Conservation (phyloP, 2,797 vertebrate genomes). For the Chiloscyllium punctatum region DNA sequence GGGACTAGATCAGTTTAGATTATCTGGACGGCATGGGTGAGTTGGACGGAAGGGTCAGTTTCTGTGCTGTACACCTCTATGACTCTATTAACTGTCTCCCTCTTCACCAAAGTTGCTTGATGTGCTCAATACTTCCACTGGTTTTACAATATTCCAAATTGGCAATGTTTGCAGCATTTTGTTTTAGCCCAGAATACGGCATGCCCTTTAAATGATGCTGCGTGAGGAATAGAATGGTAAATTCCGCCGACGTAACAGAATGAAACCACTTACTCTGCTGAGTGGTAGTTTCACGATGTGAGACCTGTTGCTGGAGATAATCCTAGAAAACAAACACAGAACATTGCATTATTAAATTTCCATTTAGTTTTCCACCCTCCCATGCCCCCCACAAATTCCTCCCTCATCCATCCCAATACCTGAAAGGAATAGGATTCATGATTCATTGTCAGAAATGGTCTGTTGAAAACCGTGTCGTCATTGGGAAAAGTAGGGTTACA, state of each 20-base stretch:
- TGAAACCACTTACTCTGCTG: constrained; percentile 77
- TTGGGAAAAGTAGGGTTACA: too few relatives aligned
- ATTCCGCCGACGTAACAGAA: background rate
- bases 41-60: too few relatives aligned
- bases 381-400: background rate
- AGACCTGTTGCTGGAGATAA: constrained; percentile 97
- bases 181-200: background rate
- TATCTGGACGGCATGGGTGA: too few relatives aligned
- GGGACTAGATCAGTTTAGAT: too few relatives aligned
- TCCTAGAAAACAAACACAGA: constrained; percentile 62
- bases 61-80: too few relatives aligned
- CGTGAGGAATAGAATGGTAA: background rate
- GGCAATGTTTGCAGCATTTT: background rate
- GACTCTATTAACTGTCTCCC: background rate
- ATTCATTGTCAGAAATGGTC: background rate
- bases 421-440: background rate
- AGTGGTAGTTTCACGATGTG: constrained; percentile 98
- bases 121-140: background rate
- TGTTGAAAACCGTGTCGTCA: background rate
- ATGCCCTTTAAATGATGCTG: background rate
- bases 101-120: background rate
- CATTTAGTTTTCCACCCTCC: too few relatives aligned
- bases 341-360: background rate
- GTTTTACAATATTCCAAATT: background rate
- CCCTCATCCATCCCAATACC: background rate